Evolutionary conservation across 2,888 invertebrate species (phyloP).

Genomic region (Xylota sylvarum): DNA sequence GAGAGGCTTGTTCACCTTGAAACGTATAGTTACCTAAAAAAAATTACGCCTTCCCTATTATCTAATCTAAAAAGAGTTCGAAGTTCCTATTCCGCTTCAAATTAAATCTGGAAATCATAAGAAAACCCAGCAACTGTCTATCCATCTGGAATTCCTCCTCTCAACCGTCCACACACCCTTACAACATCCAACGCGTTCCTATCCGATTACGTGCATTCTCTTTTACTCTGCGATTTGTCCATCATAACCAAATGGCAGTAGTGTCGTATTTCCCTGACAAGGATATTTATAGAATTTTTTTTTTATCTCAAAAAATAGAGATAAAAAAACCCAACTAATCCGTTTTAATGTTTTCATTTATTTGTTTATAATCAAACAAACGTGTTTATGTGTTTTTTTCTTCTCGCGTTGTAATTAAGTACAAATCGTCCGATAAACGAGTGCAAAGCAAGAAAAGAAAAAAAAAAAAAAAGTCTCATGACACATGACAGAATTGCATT

Average conservation of each 20-base stretch:
- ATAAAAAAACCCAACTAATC: conserved; percentile 47
- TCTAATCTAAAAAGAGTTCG: too few relatives aligned
- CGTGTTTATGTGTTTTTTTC: background rate
- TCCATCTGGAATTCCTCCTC: conserved; percentile 24
- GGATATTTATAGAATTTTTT: conserved; percentile 57
- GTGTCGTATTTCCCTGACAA: conserved; percentile 62
- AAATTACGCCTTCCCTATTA: too few relatives aligned
- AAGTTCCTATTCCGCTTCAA: too few relatives aligned
- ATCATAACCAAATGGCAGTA: conserved; percentile 65
- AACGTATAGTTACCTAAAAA: too few relatives aligned
- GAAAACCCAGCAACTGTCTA: too few relatives aligned
- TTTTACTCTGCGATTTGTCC: conserved; percentile 43
- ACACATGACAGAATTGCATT: conserved; percentile 76
- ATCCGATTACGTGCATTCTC: conserved; percentile 34
- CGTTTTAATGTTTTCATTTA: conserved; percentile 62
- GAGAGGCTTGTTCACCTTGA: too few relatives aligned
- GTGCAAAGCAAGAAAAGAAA: conserved; percentile 26
- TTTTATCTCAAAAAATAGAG: conserved; percentile 35
- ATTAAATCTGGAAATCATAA: too few relatives aligned
- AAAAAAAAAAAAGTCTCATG: conserved; percentile 56
- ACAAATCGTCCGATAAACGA: conserved; percentile 1
- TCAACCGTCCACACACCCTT: conserved; percentile 41
- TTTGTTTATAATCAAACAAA: conserved; percentile 69
- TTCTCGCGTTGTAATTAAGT: background rate
- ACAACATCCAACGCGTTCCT: conserved; percentile 15